Conservation (phyloP, 2,888 invertebrate species). For the Calephelis perditalis region DNA sequence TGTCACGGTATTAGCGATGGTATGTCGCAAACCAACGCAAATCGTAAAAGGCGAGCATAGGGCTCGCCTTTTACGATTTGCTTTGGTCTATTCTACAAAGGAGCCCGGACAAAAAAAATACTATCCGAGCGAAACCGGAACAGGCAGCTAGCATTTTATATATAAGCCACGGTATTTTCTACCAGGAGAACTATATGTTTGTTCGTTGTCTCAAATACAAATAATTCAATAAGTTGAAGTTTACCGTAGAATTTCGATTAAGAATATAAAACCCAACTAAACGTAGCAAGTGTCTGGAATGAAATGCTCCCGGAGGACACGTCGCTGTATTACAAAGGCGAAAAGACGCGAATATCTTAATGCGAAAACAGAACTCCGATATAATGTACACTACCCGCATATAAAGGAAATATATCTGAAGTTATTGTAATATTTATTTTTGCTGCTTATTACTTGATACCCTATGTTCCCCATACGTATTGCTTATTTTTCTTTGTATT, state of each 20-base stretch:
- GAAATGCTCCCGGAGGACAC: conserved; percentile 1
- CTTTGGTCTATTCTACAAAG: too few relatives aligned
- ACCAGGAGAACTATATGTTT: too few relatives aligned
- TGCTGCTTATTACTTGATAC: not conserved
- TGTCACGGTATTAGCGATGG: too few relatives aligned
- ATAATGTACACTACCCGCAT: not conserved
- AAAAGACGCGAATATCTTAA: conserved; percentile 6
- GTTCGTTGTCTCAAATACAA: too few relatives aligned
- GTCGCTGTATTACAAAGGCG: not conserved
- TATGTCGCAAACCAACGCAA: too few relatives aligned
- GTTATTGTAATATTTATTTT: conserved; percentile 5
- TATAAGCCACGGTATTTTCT: too few relatives aligned
- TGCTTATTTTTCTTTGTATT: not conserved
- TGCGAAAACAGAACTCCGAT: conserved; percentile 1
- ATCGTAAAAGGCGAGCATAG: too few relatives aligned
- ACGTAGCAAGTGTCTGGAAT: not conserved
- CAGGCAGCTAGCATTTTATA: too few relatives aligned
- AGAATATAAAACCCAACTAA: conserved; percentile 1
- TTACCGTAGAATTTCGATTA: not conserved
- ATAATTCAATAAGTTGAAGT: not conserved
- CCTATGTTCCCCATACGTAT: not conserved
- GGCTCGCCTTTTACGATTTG: too few relatives aligned
- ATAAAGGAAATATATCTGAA: not conserved
- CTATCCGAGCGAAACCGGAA: too few relatives aligned
- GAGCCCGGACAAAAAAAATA: too few relatives aligned